Percentiles rank a stretch among this genome's conserved stretches.
phyloP scores from a whole-genome alignment of 2,113 vertebrate species.

The Epinephelus fuscoguttatus region DNA sequence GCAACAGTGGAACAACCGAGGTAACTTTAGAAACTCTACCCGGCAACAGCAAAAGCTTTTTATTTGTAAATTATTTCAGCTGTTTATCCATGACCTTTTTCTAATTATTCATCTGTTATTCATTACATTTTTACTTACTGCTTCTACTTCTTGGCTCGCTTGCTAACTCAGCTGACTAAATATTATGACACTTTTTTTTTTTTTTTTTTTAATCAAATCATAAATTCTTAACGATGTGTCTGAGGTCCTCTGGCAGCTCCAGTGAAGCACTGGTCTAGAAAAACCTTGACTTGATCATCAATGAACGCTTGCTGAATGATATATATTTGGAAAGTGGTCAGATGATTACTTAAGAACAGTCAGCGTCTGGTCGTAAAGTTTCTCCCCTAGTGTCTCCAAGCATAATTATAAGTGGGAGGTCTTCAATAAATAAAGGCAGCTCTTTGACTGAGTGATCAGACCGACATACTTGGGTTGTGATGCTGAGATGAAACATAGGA shows the following conservation, averaged over 20 bases:
- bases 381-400: constrained; percentile 30
- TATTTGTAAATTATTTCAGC: not conserved
- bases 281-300: constrained; percentile 8
- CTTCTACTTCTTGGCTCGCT: not conserved
- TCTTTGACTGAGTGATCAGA: constrained; percentile 11
- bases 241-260: not conserved
- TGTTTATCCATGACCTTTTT: not conserved
- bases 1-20: too few species aligned
- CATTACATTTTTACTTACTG: too few species aligned
- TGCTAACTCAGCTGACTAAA: not conserved
- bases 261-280: not conserved
- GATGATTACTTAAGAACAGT: not conserved
- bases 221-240: not conserved
- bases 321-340: constrained; percentile 8
- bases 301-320: constrained; percentile 28
- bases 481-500: constrained; percentile 62
- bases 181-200: not conserved
- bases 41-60: too few species aligned
- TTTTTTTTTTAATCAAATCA: not conserved
- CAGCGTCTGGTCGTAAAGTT: not conserved
- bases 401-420: constrained; percentile 40
- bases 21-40: too few species aligned
- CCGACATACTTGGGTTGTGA: constrained; percentile 62
- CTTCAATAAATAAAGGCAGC: constrained; percentile 22
- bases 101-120: not conserved